phyloP scores from a whole-genome alignment of 2,113 vertebrate genomes.

The Desmodus rotundus region DNA sequence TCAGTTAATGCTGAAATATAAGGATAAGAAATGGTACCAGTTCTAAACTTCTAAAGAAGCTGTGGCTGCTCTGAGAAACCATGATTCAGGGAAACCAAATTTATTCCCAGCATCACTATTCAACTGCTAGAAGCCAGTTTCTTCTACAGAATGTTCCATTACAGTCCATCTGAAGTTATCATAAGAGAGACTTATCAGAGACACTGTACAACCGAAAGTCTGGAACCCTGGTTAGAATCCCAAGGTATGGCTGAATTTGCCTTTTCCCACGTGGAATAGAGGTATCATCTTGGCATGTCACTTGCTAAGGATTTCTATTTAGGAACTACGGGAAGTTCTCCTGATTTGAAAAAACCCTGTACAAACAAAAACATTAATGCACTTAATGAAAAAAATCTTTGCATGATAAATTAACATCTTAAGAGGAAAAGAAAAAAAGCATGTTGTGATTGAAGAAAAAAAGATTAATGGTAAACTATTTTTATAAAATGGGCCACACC shows the following conservation, averaged over 20 bases:
- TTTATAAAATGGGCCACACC: slow-evolving; percentile 84
- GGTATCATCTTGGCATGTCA: slow-evolving; percentile 76
- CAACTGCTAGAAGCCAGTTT: slow-evolving; percentile 75
- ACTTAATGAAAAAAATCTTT: slow-evolving; percentile 85
- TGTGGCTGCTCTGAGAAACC: slow-evolving; percentile 74
- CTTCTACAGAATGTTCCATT: slow-evolving; percentile 76
- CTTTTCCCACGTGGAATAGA: slow-evolving; percentile 71
- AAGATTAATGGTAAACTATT: slow-evolving; percentile 82
- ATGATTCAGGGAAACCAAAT: slow-evolving; percentile 78
- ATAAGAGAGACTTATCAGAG: slow-evolving; percentile 61
- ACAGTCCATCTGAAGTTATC: slow-evolving; percentile 71
- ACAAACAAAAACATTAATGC: slow-evolving; percentile 91
- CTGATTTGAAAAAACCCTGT: slow-evolving; percentile 80
- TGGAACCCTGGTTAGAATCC: slow-evolving; percentile 51
- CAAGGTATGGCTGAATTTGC: slow-evolving; percentile 46
- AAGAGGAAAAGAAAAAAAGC: slow-evolving; percentile 80
- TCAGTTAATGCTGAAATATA: slow-evolving; percentile 98
- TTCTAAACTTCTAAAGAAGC: slow-evolving; percentile 85
- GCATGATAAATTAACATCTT: slow-evolving; percentile 89
- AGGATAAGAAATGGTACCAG: slow-evolving; percentile 99
- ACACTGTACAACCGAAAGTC: slow-evolving; percentile 40
- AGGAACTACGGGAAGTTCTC: slow-evolving; percentile 75
- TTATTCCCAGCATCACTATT: slow-evolving; percentile 77
- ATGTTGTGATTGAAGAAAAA: slow-evolving; percentile 83
- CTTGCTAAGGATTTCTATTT: slow-evolving; percentile 77